Base-by-base conservation (phyloP, 2,113 vertebrate species). In the Lonchura striata region DNA sequence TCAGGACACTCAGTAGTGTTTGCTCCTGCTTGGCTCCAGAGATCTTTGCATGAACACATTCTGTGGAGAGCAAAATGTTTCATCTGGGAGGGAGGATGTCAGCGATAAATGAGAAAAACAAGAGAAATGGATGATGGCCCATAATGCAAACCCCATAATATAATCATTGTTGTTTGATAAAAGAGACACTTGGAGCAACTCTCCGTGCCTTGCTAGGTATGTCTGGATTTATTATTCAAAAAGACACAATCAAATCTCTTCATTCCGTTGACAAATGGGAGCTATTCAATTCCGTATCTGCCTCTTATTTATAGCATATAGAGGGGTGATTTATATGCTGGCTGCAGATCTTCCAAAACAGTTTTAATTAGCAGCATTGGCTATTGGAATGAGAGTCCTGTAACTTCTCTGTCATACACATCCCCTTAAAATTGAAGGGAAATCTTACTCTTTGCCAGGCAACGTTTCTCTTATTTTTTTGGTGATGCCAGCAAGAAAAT, bases 291-390 rank as follows among this genome's bases (percentile, higher is more conserved):
- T 97, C 93, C 19, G 72, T 97, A 97, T 97, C 97, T 96, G 86
- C 88, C 92, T 94, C 94, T 98, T 98, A 96, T 97, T 97, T 98
- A 94, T 97, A 92, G 97, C 91, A 81, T 95, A 86, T 95, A 97
- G 71, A 35, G 84, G 94, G 91, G 88, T 97, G 97, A 98, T 96
- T 98, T 97, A 97, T 97, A 92, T 82, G 88, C 94, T 91, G 41
- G 90, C 94, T 96, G 92, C 91, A 95, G 96, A 95, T 94, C 82
- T 94, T 94, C 96, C 95, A 90, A 94, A 96, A 94, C 96, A 96
- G 94, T 97, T 97, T 97, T 98, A 98, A 98, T 98, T 98, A 98
- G 97, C 95, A 94, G 75, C 68, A 46, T 4, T 95, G 95, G 93
- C 96, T 97, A 95, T 97, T 96, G 96, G 94, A 96, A 86, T 94